Evolutionary conservation across 2,888 invertebrate genomes (phyloP), one percentile per base, ranked within the genome.

Genomic region (Dynastes grantii): DNA sequence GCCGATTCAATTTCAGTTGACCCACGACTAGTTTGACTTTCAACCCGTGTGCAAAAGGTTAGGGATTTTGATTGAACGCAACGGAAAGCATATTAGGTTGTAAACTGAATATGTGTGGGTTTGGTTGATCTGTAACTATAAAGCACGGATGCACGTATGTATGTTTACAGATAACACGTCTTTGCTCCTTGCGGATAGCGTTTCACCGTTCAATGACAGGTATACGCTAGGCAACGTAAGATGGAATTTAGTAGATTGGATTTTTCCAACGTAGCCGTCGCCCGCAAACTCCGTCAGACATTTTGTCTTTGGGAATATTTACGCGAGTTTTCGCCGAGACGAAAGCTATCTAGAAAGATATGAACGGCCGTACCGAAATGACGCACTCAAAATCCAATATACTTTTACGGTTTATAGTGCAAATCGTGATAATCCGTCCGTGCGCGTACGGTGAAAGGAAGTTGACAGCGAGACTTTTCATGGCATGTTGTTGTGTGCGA

Each of bases 381-480:
- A 13, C 71, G 32, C 16, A 55, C 32, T 71, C 71, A 71, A 71
- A 71, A 71, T 71, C 71, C 71, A 71, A 71, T 71, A 71, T 71
- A 71, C 55, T 71, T 70, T 71, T 71, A 71, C 55, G 53, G 71
- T 55, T 71, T 53, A 55, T 71, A 71, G 71, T 71, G 71, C 55
- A 71, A 65, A 67, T 32, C 49, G 53, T 65, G 65, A 76, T 76
- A 76, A 76, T 76, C 76, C 65, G 45, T 11, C 45, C 45, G 45
- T 11, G 45, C 45, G 45, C 45, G 11, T 1, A 8, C n/a, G 29
- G 16, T 13, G 29, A 22, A 22, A n/a, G n/a, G 37, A 53, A 71
- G 53, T 55, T 29, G 51, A 71, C 29, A 22, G 22, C 55, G 37
- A 16, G 51, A 71, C 53, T 29, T 53, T 51, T 70, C 29, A 13